Conservation (phyloP, 2,797 vertebrate genomes). For the Parauchenoglanis punctatus region DNA sequence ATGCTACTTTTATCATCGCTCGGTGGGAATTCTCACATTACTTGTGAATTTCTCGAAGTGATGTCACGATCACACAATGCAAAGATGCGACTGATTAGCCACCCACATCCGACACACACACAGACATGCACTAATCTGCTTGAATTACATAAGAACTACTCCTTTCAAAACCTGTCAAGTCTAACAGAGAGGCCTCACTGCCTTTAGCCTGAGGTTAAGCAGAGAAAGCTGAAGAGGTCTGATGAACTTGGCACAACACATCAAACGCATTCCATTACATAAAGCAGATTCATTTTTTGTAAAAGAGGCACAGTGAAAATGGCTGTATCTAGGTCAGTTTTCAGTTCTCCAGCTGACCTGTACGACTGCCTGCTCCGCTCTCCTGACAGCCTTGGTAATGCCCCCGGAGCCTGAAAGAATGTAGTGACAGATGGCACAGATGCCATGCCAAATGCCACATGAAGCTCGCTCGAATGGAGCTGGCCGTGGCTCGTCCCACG, state of each 20-base stretch:
- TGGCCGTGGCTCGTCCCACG: conserved; percentile 49
- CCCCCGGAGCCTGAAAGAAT: conserved; percentile 53
- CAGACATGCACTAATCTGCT: conserved; percentile 39
- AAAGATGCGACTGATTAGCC: conserved; percentile 32
- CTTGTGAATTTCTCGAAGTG: conserved; percentile 28
- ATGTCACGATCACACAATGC: conserved; percentile 32
- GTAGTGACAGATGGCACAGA: conserved; percentile 49
- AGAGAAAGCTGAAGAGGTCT: conserved; percentile 13
- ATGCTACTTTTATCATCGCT: not conserved
- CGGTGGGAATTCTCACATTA: conserved; percentile 22
- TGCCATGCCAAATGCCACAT: conserved; percentile 65
- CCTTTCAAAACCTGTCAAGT: conserved; percentile 32
- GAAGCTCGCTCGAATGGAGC: conserved; percentile 70
- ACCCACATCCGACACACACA: not conserved
- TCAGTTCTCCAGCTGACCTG: conserved; percentile 16
- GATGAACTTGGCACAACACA: conserved; percentile 18
- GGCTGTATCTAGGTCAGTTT: conserved; percentile 36
- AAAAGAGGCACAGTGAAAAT: not conserved
- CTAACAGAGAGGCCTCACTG: conserved; percentile 9
- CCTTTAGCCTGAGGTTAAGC: conserved; percentile 15
- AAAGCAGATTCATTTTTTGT: conserved; percentile 32
- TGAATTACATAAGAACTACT: conserved; percentile 41
- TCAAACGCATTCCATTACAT: conserved; percentile 19
- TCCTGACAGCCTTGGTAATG: conserved; percentile 40
- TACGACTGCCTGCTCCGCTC: conserved; percentile 36